phyloP scores from a whole-genome alignment of 2,113 vertebrate genomes.

The Isurus oxyrinchus region DNA sequence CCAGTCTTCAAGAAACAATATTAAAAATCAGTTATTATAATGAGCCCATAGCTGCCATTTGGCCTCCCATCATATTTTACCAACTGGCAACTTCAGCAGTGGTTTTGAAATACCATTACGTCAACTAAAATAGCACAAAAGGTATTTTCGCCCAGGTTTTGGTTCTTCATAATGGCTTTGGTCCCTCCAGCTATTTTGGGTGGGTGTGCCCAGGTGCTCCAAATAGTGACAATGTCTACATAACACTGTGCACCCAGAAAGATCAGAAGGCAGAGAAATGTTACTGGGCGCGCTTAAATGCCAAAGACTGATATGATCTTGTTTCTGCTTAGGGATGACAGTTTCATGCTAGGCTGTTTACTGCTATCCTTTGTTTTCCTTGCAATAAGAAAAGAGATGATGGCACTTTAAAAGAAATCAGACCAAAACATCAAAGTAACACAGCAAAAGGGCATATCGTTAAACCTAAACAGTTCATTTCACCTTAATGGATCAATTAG shows the following conservation, averaged over 20 bases:
- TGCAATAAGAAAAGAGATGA: not conserved
- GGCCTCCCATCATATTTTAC: not conserved
- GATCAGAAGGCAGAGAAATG: conserved; percentile 9
- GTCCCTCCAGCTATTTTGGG: not conserved
- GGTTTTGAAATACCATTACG: not conserved
- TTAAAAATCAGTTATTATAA: not conserved
- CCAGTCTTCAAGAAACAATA: not conserved
- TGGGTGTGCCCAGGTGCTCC: not conserved
- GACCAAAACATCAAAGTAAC: conserved; percentile 8
- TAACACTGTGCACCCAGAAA: not conserved
- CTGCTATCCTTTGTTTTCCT: not conserved
- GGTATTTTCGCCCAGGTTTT: not conserved
- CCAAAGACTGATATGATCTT: not conserved
- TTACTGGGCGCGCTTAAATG: not conserved
- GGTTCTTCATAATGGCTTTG: not conserved
- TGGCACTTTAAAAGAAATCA: conserved; percentile 14
- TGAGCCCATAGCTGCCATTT: not conserved
- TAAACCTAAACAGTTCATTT: conserved; percentile 2
- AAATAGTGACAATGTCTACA: not conserved
- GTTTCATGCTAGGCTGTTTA: not conserved
- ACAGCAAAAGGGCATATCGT: not conserved
- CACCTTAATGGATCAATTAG: conserved; percentile 1
- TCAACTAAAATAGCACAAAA: not conserved
- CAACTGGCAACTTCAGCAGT: not conserved
- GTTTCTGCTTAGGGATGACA: not conserved